These are phyloP conservation scores for Coturnix japonica DNA, from an alignment of 2,113 vertebrate genomes.

Conservation along the genomic window DNA sequence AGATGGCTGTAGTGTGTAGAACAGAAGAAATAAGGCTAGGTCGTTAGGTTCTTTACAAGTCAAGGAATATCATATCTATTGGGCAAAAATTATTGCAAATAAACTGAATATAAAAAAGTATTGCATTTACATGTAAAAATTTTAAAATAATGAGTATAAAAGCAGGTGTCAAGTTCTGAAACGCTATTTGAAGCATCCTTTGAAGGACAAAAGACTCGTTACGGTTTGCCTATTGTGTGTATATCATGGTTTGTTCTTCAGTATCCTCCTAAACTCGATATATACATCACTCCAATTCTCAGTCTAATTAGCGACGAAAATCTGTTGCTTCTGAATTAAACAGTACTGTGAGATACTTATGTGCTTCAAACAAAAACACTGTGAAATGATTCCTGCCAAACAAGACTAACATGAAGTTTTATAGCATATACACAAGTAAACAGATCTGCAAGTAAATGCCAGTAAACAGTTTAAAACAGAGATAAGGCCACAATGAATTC, in stretches of 20 bases:
- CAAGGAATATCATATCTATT: constrained; percentile 13
- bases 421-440: constrained; percentile 61
- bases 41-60: constrained; percentile 49
- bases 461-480: constrained; percentile 75
- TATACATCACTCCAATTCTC: constrained; percentile 19
- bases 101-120: constrained; percentile 63
- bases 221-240: constrained; percentile 26
- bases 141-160: constrained; percentile 57
- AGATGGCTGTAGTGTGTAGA: constrained; percentile 58
- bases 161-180: constrained; percentile 49
- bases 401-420: constrained; percentile 31
- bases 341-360: constrained; percentile 12
- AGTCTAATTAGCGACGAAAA: constrained; percentile 43
- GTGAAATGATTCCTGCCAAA: constrained; percentile 46
- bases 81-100: constrained; percentile 49
- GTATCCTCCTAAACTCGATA: constrained; percentile 17
- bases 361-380: constrained; percentile 54
- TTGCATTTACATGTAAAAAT: constrained; percentile 61
- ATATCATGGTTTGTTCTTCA: constrained; percentile 26
- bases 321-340: constrained; percentile 52
- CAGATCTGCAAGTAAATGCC: constrained; percentile 70
- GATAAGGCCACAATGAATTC: constrained; percentile 84
- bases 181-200: constrained; percentile 52
- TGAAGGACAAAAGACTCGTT: constrained; percentile 40
- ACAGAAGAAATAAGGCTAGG: constrained; percentile 50